These are phyloP conservation scores for Drosophila kurseongensis DNA, from an alignment of 1,140 invertebrate species.

Conservation along the genomic window DNA sequence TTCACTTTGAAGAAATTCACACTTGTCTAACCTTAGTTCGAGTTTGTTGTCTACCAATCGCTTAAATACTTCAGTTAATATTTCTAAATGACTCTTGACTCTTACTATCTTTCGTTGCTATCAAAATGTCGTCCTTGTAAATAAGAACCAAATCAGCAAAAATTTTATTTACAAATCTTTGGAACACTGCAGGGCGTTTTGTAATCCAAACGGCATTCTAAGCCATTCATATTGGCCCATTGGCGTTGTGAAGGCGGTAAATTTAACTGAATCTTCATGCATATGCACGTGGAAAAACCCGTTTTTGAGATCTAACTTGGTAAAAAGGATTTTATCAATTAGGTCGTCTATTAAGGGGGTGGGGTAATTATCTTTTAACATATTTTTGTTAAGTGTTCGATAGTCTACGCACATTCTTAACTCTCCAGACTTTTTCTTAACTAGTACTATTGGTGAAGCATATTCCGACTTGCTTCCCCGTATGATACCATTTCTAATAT, in stretches of 20 bases:
- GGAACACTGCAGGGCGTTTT: constrained; percentile 1
- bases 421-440: constrained; percentile 13
- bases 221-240: constrained; percentile 3
- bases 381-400: constrained; percentile 12
- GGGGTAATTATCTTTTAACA: constrained; percentile 16
- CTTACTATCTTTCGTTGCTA: constrained; percentile 1
- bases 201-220: not conserved
- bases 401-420: constrained; percentile 17
- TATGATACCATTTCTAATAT: constrained; percentile 1
- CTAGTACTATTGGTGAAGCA: constrained; percentile 15
- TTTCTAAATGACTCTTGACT: constrained; percentile 17
- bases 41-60: not conserved
- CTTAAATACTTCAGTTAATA: not conserved
- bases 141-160: constrained; percentile 14
- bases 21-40: constrained; percentile 3
- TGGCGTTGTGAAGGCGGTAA: constrained; percentile 2
- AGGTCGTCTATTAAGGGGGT: constrained; percentile 11
- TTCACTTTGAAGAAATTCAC: constrained; percentile 9
- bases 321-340: constrained; percentile 7
- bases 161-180: constrained; percentile 12
- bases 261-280: constrained; percentile 10
- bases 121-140: constrained; percentile 17
- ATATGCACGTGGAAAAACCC: constrained; percentile 5
- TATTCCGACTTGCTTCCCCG: constrained; percentile 4
- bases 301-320: constrained; percentile 20